A percentile compares a stretch with the other conserved stretches of the same genome.
Conservation (phyloP, 2,888 invertebrate genomes). For the Drosophila anomalata region DNA sequence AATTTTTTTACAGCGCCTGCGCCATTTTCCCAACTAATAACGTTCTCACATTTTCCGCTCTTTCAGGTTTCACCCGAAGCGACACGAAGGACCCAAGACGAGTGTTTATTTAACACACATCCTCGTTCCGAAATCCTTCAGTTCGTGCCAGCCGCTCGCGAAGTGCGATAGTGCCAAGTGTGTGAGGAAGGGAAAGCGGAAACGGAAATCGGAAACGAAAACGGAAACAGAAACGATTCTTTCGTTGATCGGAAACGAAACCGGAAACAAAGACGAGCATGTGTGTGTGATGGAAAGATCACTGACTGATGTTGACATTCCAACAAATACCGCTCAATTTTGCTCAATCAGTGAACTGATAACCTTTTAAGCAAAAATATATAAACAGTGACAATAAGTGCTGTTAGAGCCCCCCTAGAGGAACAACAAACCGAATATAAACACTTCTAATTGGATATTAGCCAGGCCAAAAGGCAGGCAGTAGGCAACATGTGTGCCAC, state of each 20-base stretch:
- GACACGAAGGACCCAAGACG: slow-evolving; percentile 16
- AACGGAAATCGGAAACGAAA: slow-evolving; percentile 42
- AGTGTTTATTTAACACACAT: slow-evolving; percentile 78
- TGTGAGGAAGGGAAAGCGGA: slow-evolving; percentile 28
- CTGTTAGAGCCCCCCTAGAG: background rate
- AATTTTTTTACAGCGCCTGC: slow-evolving; percentile 59
- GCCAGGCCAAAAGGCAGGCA: slow-evolving; percentile 40
- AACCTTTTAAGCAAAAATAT: background rate
- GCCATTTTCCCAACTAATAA: slow-evolving; percentile 22
- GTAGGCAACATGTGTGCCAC: slow-evolving; percentile 40
- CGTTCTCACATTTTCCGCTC: slow-evolving; percentile 23
- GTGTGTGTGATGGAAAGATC: slow-evolving; percentile 31
- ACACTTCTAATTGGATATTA: slow-evolving; percentile 19
- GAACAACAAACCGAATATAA: slow-evolving; percentile 7
- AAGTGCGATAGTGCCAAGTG: slow-evolving; percentile 51
- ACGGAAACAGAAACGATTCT: background rate
- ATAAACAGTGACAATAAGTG: background rate
- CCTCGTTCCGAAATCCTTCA: slow-evolving; percentile 58
- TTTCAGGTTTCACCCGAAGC: slow-evolving; percentile 52
- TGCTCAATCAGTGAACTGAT: slow-evolving; percentile 29
- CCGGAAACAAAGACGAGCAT: slow-evolving; percentile 15
- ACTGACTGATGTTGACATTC: slow-evolving; percentile 3
- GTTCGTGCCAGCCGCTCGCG: slow-evolving; percentile 72
- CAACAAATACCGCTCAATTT: slow-evolving; percentile 37
- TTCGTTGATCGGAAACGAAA: slow-evolving; percentile 7